Evolutionary conservation across 1,140 invertebrate genomes (phyloP).

Genomic region (Drosophila miranda): DNA sequence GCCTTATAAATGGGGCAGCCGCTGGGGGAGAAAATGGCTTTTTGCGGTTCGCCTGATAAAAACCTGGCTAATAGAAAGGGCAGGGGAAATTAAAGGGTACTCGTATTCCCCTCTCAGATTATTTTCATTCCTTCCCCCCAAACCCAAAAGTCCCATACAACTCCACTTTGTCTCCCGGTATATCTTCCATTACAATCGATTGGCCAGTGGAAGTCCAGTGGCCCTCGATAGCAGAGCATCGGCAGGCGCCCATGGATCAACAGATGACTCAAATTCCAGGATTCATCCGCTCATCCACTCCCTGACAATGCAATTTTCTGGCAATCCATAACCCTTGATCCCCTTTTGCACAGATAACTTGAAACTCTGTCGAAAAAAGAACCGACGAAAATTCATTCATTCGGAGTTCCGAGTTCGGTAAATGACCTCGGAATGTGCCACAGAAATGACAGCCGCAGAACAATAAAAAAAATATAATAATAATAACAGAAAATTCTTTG

Average conservation of each 20-base stretch:
- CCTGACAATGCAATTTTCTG: constrained; percentile 50
- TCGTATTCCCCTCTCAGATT: too few species aligned
- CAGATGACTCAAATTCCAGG: constrained; percentile 38
- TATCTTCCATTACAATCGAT: constrained; percentile 23
- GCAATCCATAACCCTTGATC: constrained; percentile 48
- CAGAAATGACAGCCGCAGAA: constrained; percentile 49
- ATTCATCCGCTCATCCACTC: constrained; percentile 3
- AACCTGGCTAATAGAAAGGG: too few species aligned
- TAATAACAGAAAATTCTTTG: constrained; percentile 8
- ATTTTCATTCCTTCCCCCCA: too few species aligned
- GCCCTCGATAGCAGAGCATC: background rate
- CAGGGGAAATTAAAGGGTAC: background rate
- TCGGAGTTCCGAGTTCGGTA: constrained; percentile 42
- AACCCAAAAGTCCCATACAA: background rate
- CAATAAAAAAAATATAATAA: constrained; percentile 36
- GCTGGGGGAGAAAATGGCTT: constrained; percentile 73
- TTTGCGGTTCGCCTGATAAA: constrained; percentile 62
- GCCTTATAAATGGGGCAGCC: constrained; percentile 67
- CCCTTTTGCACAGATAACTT: constrained; percentile 32
- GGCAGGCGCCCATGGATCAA: constrained; percentile 37
- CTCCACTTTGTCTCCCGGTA: too few species aligned
- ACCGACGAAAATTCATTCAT: too few species aligned
- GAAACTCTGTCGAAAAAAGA: constrained; percentile 19
- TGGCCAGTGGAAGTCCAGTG: constrained; percentile 4
- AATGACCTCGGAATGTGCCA: constrained; percentile 65